Conservation (phyloP, 2,113 vertebrate genomes). For the Phyllopteryx taeniolatus region DNA sequence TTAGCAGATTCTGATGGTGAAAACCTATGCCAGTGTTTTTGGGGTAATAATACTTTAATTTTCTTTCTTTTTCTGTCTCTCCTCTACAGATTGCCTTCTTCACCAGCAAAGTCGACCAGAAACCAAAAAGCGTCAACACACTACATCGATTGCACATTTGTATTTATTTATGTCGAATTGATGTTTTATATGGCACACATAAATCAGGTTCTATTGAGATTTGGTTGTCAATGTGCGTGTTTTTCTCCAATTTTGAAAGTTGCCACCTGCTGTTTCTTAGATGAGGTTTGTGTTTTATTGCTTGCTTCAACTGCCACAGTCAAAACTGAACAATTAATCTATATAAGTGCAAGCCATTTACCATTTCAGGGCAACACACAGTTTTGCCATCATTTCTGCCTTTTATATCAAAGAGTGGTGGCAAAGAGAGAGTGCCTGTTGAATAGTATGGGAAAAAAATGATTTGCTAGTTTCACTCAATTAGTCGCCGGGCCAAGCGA, state of each 20-base stretch:
- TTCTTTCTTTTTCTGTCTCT: slow-evolving; percentile 23
- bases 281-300: background rate
- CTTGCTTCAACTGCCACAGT: background rate
- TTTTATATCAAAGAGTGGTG: background rate
- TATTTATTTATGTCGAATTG: slow-evolving; percentile 51
- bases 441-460: background rate
- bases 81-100: slow-evolving; percentile 54
- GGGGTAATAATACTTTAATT: background rate
- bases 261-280: background rate
- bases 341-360: too few species aligned
- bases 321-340: background rate
- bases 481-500: background rate
- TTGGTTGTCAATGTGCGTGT: background rate
- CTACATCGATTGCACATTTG: slow-evolving; percentile 39
- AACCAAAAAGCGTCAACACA: slow-evolving; percentile 37
- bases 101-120: slow-evolving; percentile 25
- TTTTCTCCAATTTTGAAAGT: slow-evolving; percentile 1
- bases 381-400: slow-evolving; percentile 1
- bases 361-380: background rate
- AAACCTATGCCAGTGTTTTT: background rate
- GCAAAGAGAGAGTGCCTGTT: background rate
- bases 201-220: slow-evolving; percentile 24
- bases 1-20: background rate
- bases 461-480: background rate
- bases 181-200: slow-evolving; percentile 59